Percentiles rank a stretch among this genome's conserved stretches.
Evolutionary conservation across 2,797 vertebrate genomes (phyloP).

Genomic region (Anabacerthia variegaticeps): DNA sequence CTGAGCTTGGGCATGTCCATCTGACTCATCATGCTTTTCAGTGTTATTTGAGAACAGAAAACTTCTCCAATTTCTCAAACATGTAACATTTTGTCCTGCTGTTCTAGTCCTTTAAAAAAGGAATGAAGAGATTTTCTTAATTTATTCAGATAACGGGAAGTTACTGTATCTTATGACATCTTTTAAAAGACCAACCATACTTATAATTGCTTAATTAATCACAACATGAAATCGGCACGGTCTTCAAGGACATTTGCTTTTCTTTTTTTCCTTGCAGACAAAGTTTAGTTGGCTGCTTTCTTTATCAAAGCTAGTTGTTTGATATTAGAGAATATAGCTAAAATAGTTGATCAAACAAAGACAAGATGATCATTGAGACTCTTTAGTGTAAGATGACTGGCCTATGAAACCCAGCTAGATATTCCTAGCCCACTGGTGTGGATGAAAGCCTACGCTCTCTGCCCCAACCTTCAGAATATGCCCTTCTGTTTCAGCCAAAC

Average conservation of each 20-base stretch:
- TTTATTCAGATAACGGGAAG: conserved; percentile 43
- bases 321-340: not conserved
- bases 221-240: not conserved
- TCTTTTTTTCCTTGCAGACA: not conserved
- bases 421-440: not conserved
- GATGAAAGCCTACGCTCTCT: not conserved
- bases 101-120: not conserved
- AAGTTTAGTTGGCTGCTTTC: not conserved
- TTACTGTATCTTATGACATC: conserved; percentile 43
- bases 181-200: conserved; percentile 48
- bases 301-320: not conserved
- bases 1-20: not conserved
- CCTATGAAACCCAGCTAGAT: not conserved
- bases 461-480: not conserved
- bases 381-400: not conserved
- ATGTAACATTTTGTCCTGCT: conserved; percentile 14
- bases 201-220: conserved; percentile 65
- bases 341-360: not conserved
- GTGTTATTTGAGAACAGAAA: not conserved
- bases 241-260: conserved; percentile 20
- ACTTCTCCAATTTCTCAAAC: not conserved
- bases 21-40: conserved; percentile 29
- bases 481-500: not conserved
- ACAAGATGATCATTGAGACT: not conserved
- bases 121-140: not conserved